Evolutionary conservation across 2,888 invertebrate species (phyloP).

Genomic region (Dicyrtoma fusca): DNA sequence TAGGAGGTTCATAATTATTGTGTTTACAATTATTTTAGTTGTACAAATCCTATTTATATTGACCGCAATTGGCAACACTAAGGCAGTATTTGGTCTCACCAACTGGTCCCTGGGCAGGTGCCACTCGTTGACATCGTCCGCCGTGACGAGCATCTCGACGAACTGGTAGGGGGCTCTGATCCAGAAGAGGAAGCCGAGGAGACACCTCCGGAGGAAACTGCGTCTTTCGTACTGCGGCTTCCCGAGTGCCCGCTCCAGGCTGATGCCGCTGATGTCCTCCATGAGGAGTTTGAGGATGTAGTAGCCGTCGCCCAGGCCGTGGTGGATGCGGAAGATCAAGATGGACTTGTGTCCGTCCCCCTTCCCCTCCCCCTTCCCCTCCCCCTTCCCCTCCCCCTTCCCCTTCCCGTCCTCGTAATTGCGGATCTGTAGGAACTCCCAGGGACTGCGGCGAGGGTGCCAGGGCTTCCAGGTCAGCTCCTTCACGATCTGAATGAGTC

Average conservation of each 20-base stretch:
- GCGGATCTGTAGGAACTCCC: conserved; percentile 35
- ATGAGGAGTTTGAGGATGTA: conserved; percentile 42
- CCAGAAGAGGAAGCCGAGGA: conserved; percentile 35
- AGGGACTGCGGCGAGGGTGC: conserved; percentile 37
- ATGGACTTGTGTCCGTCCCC: conserved; percentile 25
- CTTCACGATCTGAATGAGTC: conserved; percentile 37
- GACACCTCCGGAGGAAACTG: conserved; percentile 13
- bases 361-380: not conserved
- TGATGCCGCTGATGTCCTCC: conserved; percentile 39
- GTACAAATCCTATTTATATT: too few species aligned
- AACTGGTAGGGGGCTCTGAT: conserved; percentile 42
- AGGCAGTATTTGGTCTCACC: conserved; percentile 24
- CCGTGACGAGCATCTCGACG: conserved; percentile 36
- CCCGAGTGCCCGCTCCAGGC: conserved; percentile 33
- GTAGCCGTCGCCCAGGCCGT: conserved; percentile 43
- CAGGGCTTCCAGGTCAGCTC: conserved; percentile 44
- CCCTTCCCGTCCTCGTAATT: conserved; percentile 31
- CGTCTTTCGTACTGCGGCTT: conserved; percentile 32
- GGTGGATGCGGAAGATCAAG: conserved; percentile 44
- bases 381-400: not conserved
- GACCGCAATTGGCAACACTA: too few species aligned
- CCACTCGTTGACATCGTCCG: conserved; percentile 41
- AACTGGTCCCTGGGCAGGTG: conserved; percentile 35
- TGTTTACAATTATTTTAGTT: too few species aligned
- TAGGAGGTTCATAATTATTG: too few species aligned